Conservation (phyloP, 2,113 vertebrate species). For the Chunga burmeisteri region DNA sequence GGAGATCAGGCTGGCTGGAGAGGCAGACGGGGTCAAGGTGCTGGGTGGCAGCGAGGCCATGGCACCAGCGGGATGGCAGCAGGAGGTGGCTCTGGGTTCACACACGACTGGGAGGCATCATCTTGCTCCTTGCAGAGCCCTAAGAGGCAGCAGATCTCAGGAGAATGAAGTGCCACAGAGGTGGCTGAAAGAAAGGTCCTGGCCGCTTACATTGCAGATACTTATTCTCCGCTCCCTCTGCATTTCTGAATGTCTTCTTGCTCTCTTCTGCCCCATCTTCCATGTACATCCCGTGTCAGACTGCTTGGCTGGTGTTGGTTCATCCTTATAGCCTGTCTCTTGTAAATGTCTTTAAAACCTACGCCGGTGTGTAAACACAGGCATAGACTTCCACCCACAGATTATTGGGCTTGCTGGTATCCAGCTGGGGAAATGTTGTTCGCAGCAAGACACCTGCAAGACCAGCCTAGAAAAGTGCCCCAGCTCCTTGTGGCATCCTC, state of each 20-base stretch:
- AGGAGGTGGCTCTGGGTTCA: not conserved
- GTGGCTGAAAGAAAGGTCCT: not conserved
- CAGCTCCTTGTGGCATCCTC: not conserved
- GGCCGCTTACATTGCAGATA: not conserved
- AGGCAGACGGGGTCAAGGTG: accelerated
- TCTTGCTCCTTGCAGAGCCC: not conserved
- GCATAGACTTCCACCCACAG: not conserved
- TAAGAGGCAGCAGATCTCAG: not conserved
- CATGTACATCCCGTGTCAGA: not conserved
- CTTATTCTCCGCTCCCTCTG: not conserved
- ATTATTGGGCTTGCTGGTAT: not conserved
- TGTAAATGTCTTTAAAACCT: not conserved
- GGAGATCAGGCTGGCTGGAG: not conserved
- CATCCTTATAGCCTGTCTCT: not conserved
- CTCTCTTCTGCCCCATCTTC: not conserved
- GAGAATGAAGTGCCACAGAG: not conserved
- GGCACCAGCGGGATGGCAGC: not conserved
- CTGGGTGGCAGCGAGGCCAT: not conserved
- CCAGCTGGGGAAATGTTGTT: not conserved
- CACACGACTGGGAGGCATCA: accelerated
- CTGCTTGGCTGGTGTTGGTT: not conserved
- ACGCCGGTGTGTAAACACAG: not conserved
- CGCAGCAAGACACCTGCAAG: not conserved
- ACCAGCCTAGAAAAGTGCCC: not conserved
- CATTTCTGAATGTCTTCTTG: not conserved